Evolutionary conservation across 2,113 vertebrate species (phyloP).

Genomic region (Emberiza fucata): DNA sequence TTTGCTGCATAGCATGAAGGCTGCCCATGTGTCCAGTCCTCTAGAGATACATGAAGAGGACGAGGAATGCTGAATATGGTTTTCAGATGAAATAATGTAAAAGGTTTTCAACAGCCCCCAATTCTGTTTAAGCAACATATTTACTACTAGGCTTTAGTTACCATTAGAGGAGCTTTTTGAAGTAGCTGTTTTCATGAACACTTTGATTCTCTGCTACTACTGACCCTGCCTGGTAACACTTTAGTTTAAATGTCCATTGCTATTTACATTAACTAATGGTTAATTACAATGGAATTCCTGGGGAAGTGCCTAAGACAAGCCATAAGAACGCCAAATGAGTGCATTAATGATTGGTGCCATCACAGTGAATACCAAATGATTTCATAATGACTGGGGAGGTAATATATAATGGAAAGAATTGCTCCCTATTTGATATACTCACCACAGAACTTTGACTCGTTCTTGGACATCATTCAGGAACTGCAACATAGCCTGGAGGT

Average conservation of each 20-base stretch:
- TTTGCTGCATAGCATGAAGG: background rate
- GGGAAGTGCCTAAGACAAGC: conserved; percentile 70
- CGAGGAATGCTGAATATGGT: background rate
- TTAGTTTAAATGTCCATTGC: conserved; percentile 70
- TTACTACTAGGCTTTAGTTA: conserved; percentile 7
- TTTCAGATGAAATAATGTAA: background rate
- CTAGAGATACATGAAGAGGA: background rate
- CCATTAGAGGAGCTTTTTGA: conserved; percentile 5
- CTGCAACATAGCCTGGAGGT: conserved; percentile 14
- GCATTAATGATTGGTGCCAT: conserved; percentile 75
- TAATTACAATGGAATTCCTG: conserved; percentile 75
- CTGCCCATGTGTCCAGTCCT: background rate
- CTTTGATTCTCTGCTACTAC: conserved; percentile 45
- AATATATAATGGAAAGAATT: conserved; percentile 69
- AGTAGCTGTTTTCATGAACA: background rate
- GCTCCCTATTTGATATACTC: conserved; percentile 66
- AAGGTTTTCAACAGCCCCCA: background rate
- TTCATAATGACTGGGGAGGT: conserved; percentile 73
- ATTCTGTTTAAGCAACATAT: background rate
- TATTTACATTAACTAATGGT: conserved; percentile 76
- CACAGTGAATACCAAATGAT: conserved; percentile 76
- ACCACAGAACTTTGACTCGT: conserved; percentile 49
- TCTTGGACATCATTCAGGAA: conserved; percentile 66
- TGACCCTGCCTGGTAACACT: conserved; percentile 61
- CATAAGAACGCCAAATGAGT: conserved; percentile 70